Conservation (phyloP, 2,888 invertebrate species). For the Drosophila siamana region DNA sequence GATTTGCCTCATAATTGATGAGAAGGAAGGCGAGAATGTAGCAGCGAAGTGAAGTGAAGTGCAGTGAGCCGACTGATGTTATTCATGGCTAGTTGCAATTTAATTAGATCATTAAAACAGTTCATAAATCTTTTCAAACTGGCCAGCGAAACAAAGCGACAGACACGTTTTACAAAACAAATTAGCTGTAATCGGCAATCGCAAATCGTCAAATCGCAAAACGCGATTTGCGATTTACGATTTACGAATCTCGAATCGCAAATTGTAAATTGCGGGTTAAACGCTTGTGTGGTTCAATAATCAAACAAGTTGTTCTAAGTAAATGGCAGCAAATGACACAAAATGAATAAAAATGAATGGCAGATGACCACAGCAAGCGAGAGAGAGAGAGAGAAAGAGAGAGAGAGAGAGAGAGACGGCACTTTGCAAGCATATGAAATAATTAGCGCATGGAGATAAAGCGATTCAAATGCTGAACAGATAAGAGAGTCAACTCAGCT, state of each 20-base stretch:
- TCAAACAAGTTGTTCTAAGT: conserved; percentile 78
- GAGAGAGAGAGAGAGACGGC: conserved; percentile 37
- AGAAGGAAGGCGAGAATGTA: conserved; percentile 16
- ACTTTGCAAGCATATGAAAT: conserved; percentile 71
- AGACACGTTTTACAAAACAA: conserved; percentile 74
- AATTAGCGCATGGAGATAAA: conserved; percentile 76
- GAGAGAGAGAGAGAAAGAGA: conserved; percentile 9
- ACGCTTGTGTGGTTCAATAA: conserved; percentile 72
- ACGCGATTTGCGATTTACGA: conserved; percentile 43
- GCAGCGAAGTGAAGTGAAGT: conserved; percentile 22
- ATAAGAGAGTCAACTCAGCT: conserved; percentile 37
- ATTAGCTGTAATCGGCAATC: conserved; percentile 70
- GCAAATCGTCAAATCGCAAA: conserved; percentile 42
- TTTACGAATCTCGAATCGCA: conserved; percentile 44
- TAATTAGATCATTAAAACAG: conserved; percentile 82
- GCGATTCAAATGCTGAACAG: conserved; percentile 62
- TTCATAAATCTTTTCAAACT: conserved; percentile 79
- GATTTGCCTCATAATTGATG: conserved; percentile 50
- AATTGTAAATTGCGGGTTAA: conserved; percentile 53
- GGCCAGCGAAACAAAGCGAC: conserved; percentile 34
- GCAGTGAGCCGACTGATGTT: conserved; percentile 60
- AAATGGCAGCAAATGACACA: conserved; percentile 54
- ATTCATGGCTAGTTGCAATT: conserved; percentile 81
- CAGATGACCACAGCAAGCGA: conserved; percentile 5
- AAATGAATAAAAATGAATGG: conserved; percentile 41